phyloP scores from a whole-genome alignment of 2,113 vertebrate species.

The Megaleporinus macrocephalus region DNA sequence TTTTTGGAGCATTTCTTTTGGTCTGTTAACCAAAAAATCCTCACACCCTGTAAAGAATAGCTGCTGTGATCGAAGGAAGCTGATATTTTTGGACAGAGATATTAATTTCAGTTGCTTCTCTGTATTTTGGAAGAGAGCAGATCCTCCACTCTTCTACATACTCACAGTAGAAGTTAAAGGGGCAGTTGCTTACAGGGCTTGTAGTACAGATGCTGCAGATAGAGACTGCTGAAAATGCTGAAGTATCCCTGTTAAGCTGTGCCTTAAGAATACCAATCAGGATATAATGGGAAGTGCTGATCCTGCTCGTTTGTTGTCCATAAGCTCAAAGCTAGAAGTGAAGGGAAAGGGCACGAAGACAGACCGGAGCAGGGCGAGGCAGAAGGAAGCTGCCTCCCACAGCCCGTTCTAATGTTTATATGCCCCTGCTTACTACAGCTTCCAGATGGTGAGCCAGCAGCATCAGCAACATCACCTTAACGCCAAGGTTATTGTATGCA shows the following conservation, averaged over 20 bases:
- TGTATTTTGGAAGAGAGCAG: no score
- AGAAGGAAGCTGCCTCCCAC: constrained; percentile 38
- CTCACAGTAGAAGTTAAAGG: no score
- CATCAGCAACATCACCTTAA: constrained; percentile 49
- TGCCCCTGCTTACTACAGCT: constrained; percentile 47
- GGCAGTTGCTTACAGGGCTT: no score
- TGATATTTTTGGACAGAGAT: no score
- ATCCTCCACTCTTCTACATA: no score
- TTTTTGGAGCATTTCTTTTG: no score
- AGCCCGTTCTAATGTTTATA: constrained; percentile 44
- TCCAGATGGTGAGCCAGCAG: constrained; percentile 57
- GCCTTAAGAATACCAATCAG: constrained; percentile 26
- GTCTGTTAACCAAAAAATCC: no score
- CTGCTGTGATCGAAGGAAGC: no score
- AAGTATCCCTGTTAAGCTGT: not conserved
- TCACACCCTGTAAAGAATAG: no score
- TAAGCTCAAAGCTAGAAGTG: not conserved
- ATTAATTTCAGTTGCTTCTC: no score
- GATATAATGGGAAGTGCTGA: constrained; percentile 3
- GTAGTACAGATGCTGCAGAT: no score
- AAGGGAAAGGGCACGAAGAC: constrained; percentile 26
- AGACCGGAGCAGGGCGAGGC: not conserved
- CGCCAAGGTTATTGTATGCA: constrained; percentile 53
- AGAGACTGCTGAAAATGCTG: not conserved
- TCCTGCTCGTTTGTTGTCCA: constrained; percentile 14